Evolutionary conservation across 2,113 vertebrate genomes (phyloP).

Genomic region (Micronisus gabar): DNA sequence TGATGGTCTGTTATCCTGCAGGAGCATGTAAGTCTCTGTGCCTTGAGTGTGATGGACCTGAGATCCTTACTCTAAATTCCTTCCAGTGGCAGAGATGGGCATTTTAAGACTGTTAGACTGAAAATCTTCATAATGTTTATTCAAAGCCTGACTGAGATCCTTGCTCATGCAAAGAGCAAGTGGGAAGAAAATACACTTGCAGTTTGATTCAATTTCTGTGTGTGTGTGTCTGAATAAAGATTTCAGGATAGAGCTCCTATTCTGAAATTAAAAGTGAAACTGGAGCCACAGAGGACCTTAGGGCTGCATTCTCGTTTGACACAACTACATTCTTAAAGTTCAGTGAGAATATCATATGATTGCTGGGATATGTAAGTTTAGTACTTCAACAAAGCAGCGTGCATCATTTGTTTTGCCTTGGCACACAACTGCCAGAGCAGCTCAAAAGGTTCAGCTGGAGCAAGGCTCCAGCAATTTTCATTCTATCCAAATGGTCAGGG

Average conservation of each 20-base stretch:
- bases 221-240: neutral
- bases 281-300: neutral
- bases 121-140: neutral
- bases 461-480: neutral
- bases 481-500: neutral
- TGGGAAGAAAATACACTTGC: neutral
- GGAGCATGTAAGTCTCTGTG: neutral
- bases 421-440: neutral
- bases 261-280: conserved; percentile 37
- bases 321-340: neutral
- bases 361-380: neutral
- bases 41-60: neutral
- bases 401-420: neutral
- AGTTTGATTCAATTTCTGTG: neutral
- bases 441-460: neutral
- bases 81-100: neutral
- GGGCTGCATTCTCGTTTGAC: neutral
- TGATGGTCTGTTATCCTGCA: neutral
- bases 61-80: neutral
- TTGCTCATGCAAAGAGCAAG: neutral
- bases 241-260: conserved; percentile 3
- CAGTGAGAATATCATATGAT: neutral
- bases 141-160: neutral
- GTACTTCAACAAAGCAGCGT: rapidly evolving
- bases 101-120: neutral